Base-by-base conservation (phyloP, 2,888 invertebrate genomes). In the Ormyrus thymus region DNA sequence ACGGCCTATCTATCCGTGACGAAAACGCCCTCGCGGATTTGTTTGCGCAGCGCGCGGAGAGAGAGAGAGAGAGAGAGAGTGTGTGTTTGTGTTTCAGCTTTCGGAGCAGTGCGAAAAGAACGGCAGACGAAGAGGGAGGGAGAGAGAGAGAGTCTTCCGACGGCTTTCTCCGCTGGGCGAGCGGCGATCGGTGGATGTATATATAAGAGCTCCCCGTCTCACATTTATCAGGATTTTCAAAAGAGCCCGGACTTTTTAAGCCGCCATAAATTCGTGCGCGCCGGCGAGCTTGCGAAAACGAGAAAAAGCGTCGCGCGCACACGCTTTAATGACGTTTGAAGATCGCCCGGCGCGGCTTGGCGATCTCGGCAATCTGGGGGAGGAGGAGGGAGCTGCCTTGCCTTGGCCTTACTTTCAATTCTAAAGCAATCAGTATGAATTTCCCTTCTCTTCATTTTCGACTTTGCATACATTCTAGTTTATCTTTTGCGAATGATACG, bases 221-320 rank as follows among this genome's bases (percentile, higher is more conserved):
- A 90, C 92, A 92, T 93, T 92, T 92, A 92, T 93, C 93, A 93
- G 93, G 93, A 93, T 93, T 93, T 92, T 87, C 92, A 92, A 91
- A 92, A 92, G 91, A 92, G 91, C 92, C 62, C 29, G 75, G 81
- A 92, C 92, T 92, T 89, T 86, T 90, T 90, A 90, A 90, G 90
- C 90, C 87, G 86, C 86, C 85, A 89, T 90, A 90, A 90, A 90
- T 90, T 90, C 82, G 29, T 29, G 29, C 82, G 82, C 65, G 45
- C 8, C 15, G 55, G 15, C 83, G 83, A 81, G 85, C 84, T 83
- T 83, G 82, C 81, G 83, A 84, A 83, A 51, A 73, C 75, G 74
- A 69, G 76, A 69, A 69, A 76, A 80, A 81, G 81, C 80, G 76
- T 81, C 72, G 78, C 76, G 29, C 29, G 29, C 29, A 4, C 29